Evolutionary conservation across 2,888 invertebrate genomes (phyloP).

Genomic region (Rhabditophanes sp.): DNA sequence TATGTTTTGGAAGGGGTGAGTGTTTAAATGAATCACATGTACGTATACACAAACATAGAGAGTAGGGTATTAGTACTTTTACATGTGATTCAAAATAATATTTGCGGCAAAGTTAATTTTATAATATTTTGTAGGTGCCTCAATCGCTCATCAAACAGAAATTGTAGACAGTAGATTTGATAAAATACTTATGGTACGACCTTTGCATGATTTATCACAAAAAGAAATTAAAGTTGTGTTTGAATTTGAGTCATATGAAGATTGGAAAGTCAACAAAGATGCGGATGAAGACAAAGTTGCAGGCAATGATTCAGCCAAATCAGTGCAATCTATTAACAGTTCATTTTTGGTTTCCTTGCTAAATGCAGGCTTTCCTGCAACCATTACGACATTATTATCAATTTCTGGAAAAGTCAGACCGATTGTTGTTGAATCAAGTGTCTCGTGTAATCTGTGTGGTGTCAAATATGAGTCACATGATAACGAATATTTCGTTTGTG

Average conservation of each 20-base stretch:
- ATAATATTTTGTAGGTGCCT: no score
- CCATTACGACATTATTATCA: slow-evolving; percentile 21
- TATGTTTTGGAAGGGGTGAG: slow-evolving; percentile 25
- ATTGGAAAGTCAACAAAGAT: slow-evolving; percentile 9
- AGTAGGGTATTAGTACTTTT: no score
- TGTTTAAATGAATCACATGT: no score
- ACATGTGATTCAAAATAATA: no score
- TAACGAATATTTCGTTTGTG: no score
- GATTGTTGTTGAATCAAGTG: no score
- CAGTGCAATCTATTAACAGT: slow-evolving; percentile 17
- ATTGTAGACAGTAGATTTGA: background rate
- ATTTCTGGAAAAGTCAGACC: slow-evolving; percentile 17
- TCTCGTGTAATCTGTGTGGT: no score
- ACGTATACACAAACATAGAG: no score
- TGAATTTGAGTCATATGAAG: slow-evolving; percentile 11
- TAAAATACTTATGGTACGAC: slow-evolving; percentile 2
- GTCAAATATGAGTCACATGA: no score
- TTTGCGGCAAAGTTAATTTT: no score
- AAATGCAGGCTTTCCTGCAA: slow-evolving; percentile 20
- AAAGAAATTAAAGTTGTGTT: slow-evolving; percentile 19
- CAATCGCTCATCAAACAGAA: background rate
- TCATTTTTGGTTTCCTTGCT: slow-evolving; percentile 15
- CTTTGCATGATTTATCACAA: slow-evolving; percentile 17
- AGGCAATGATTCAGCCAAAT: slow-evolving; percentile 1
- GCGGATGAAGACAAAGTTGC: background rate